Evolutionary conservation across 2,888 invertebrate species (phyloP), one percentile per base, ranked within the genome.

Genomic region (Drosophila merina): DNA sequence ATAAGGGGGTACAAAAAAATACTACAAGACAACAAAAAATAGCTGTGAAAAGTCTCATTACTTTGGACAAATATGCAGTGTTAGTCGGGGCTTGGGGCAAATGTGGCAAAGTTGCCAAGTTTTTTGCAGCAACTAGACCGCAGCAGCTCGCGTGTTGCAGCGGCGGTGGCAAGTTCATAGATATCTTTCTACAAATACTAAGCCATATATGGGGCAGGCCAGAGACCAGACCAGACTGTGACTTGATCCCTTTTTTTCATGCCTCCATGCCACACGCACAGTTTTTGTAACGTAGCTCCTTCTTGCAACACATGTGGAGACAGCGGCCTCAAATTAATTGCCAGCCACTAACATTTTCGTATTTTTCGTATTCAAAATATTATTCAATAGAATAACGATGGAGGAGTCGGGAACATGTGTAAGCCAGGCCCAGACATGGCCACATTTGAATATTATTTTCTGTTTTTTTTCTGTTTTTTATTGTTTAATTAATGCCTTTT

Each of bases 1-100:
- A 49, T 54, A 20, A 38, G 28, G 2, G 14, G 14, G 14, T 14
- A 20, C 38, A 26, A 50, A 38, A 56, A 74, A 67, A 67, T 33
- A 51, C 20, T 7, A 49, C 57, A 20, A 20, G 20, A 20, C 20
- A 67, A 67, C 57, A 85, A 82, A 82, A 77, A 77, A 72, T 76
- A 85, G 73, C 88, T 85, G 85, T 85, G 88, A 86, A 88, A 86
- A 88, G 88, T 88, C 86, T 86, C 86, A 87, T 89, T 89, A 88
- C 79, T 79, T 82, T 81, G 81, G 86, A 86, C 88, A 86, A 86
- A 88, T 86, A 86, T 88, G 89, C 88, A 51, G 55, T 62, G 49
- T 45, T 52, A 49, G 62, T 71, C 30, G 40, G 12, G 49, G 56
- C 28, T 51, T 48, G 40, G 40, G 72, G 75, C 78, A 75, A 83